Base-by-base conservation (phyloP, 2,888 invertebrate species). In the Fissipunctia ypsillon region DNA sequence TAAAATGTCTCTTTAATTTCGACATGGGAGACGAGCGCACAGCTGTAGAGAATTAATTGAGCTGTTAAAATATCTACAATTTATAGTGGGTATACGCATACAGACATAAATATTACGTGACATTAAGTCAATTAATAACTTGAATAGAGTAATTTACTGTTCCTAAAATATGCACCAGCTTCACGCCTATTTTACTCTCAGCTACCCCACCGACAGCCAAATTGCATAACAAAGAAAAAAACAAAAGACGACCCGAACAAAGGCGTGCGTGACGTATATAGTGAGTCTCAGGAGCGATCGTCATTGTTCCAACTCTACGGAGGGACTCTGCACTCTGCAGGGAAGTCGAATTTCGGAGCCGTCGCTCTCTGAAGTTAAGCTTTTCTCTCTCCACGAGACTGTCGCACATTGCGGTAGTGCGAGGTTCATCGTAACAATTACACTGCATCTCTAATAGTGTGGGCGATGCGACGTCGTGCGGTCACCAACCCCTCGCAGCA, bases 241-340 rank as follows among this genome's bases (percentile, higher is more conserved):
- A 93, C 93, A 93, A 93, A 92, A 92, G 91, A 89, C 84, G 73
- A 65, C 73, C 75, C 73, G 87, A 91, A 95, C 94, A 94, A 95
- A 91, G 88, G 92, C 88, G 88, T 86, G 89, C 91, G 90, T 93
- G 93, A 91, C 90, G 91, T 89, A 89, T 89, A 89, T 84, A 90
- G 93, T 90, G 89, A 89, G 91, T 91, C 90, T 90, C 87, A 87
- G 88, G 90, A 92, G 90, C 90, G 91, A 91, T 90, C 90, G 76
- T 88, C 90, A 93, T 95, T 95, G 94, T 95, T 90, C 87, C 84
- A 84, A 83, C 90, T 90, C 91, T 89, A 90, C 89, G 89, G 10
- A 69, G 74, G 56, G 48, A 75, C 38, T 78, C 48, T 64, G 88
- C 89, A 90, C 83, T 89, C 80, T 69, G 85, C 84, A 63, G 83